Evolutionary conservation across 2,888 invertebrate species (phyloP).

Genomic region (Stenichneumon culpator): DNA sequence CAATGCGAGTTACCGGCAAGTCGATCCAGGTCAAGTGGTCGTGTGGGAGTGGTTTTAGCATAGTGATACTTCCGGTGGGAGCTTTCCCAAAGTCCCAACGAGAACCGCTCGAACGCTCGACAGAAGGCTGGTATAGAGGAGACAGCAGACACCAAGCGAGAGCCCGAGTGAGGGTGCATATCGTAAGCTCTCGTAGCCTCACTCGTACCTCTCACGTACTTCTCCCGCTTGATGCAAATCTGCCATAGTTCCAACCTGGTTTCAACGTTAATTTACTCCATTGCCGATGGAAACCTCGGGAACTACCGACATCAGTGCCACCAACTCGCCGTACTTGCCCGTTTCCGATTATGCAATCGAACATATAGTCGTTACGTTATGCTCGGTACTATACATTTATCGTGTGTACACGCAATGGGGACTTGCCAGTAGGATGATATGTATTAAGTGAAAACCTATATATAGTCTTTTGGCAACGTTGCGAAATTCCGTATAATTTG

Average conservation of each 20-base stretch:
- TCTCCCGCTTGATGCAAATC: slow-evolving; percentile 74
- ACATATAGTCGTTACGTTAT: slow-evolving; percentile 60
- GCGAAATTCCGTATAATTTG: not conserved
- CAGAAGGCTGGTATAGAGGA: slow-evolving; percentile 8
- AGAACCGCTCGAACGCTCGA: slow-evolving; percentile 29
- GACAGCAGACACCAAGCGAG: not conserved
- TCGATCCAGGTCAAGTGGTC: slow-evolving; percentile 38
- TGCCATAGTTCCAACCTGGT: slow-evolving; percentile 72
- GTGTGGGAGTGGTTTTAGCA: slow-evolving; percentile 17
- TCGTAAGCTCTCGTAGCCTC: slow-evolving; percentile 18
- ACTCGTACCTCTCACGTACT: slow-evolving; percentile 32
- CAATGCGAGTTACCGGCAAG: slow-evolving; percentile 15
- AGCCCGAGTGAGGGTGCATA: slow-evolving; percentile 3
- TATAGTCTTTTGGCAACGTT: not conserved
- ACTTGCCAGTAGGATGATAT: not conserved
- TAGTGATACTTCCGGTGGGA: slow-evolving; percentile 37
- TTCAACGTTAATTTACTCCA: slow-evolving; percentile 75
- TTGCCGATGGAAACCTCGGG: slow-evolving; percentile 65
- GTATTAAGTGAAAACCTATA: not conserved
- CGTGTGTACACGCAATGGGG: not conserved
- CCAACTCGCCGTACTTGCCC: not conserved
- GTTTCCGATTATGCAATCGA: slow-evolving; percentile 65
- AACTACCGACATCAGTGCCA: slow-evolving; percentile 14
- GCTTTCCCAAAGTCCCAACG: slow-evolving; percentile 40
- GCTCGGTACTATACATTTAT: not conserved